Conservation (phyloP, 1,140 invertebrate genomes). For the Drosophila asahinai region DNA sequence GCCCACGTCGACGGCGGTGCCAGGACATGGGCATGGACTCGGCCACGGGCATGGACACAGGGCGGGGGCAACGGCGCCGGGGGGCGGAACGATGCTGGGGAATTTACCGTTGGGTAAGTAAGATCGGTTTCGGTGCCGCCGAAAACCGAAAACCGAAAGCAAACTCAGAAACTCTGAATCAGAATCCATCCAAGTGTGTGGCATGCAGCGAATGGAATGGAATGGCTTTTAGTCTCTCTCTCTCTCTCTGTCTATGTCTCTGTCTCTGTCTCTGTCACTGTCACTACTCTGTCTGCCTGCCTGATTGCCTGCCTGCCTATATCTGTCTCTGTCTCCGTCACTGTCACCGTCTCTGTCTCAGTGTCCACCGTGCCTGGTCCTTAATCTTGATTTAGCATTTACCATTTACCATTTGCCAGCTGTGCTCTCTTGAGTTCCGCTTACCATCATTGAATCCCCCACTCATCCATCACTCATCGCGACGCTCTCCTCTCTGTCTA, state of each 20-base stretch:
- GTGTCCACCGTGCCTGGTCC: conserved; percentile 29
- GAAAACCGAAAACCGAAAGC: conserved; percentile 1
- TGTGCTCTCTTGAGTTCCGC: conserved; percentile 64
- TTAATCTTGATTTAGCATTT: conserved; percentile 29
- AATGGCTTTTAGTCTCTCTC: conserved; percentile 58
- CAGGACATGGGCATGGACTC: conserved; percentile 46
- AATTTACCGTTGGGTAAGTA: conserved; percentile 85
- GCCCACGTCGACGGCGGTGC: conserved; percentile 64
- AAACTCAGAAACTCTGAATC: neutral
- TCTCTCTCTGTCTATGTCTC: neutral
- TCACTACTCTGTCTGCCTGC: conserved; percentile 31
- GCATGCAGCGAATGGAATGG: conserved; percentile 55
- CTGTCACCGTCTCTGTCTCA: conserved; percentile 47
- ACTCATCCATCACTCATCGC: conserved; percentile 43
- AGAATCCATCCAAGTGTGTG: conserved; percentile 43
- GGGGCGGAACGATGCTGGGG: conserved; percentile 77
- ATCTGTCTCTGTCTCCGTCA: conserved; percentile 20
- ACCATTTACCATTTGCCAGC: conserved; percentile 22
- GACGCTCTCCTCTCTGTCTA: conserved; percentile 15
- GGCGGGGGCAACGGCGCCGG: conserved; percentile 42
- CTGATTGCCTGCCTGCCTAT: conserved; percentile 33
- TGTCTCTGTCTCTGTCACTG: conserved; percentile 26
- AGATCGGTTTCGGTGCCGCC: conserved; percentile 32
- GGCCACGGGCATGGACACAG: conserved; percentile 16
- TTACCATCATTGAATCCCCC: conserved; percentile 20